Percentiles rank a stretch among this genome's conserved stretches.
Conservation (phyloP, 2,113 vertebrate species). For the Gopherus evgoodei region DNA sequence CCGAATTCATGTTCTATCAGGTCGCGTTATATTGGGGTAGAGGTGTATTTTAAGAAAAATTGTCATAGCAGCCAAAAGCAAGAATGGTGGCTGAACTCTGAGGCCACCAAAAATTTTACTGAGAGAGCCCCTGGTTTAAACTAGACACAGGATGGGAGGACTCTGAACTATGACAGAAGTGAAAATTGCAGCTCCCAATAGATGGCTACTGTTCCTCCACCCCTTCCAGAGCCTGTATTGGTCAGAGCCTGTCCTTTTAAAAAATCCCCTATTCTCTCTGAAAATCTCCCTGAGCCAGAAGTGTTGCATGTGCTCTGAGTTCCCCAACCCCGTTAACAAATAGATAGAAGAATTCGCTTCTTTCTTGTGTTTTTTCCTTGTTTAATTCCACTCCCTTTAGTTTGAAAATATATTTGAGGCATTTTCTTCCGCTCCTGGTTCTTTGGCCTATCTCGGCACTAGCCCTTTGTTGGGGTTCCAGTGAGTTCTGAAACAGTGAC, state of each 20-base stretch:
- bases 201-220: conserved; percentile 16
- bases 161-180: conserved; percentile 41
- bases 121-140: background rate
- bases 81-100: too few species aligned
- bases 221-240: background rate
- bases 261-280: background rate
- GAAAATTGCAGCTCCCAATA: conserved; percentile 46
- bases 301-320: background rate
- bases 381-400: background rate
- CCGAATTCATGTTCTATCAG: too few species aligned
- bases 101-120: too few species aligned
- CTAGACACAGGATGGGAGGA: conserved; percentile 44
- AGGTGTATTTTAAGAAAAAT: too few species aligned
- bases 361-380: background rate
- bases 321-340: background rate
- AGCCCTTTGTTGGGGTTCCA: background rate
- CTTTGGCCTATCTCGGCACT: background rate
- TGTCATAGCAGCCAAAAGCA: too few species aligned
- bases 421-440: background rate
- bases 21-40: too few species aligned
- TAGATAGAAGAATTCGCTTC: background rate
- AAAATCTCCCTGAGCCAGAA: background rate
- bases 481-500: background rate
- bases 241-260: background rate
- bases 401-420: background rate